phyloP scores from a whole-genome alignment of 2,797 vertebrate species.

The Geotrypetes seraphini region DNA sequence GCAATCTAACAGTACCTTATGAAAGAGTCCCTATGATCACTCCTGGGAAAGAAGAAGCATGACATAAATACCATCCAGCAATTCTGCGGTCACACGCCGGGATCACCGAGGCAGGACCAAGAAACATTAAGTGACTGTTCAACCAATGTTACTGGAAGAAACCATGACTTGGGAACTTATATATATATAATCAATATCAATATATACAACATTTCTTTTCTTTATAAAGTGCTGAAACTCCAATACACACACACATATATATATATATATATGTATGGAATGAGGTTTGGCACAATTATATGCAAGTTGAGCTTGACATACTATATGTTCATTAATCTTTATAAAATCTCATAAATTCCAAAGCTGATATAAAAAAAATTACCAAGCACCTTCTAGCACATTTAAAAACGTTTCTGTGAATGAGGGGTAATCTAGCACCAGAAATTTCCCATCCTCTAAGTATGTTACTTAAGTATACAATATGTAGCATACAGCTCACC shows the following conservation, averaged over 20 bases:
- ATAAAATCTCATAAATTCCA: too few species aligned
- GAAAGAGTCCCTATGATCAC: constrained; percentile 25
- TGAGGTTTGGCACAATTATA: neutral
- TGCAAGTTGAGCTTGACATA: too few species aligned
- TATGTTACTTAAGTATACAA: constrained; percentile 6
- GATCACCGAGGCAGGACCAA: constrained; percentile 73
- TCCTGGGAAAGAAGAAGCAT: constrained; percentile 68
- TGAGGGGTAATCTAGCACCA: constrained; percentile 6
- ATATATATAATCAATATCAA: constrained; percentile 1
- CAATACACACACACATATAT: constrained; percentile 6
- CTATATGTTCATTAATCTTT: too few species aligned
- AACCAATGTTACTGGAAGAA: constrained; percentile 20
- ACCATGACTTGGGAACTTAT: too few species aligned
- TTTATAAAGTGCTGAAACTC: constrained; percentile 42
- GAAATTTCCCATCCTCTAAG: neutral
- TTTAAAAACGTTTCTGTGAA: neutral
- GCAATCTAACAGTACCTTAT: constrained; percentile 35
- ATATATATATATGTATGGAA: neutral
- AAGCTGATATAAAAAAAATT: too few species aligned
- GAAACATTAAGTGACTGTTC: too few species aligned
- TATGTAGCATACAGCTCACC: neutral
- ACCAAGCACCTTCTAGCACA: too few species aligned
- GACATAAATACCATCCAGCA: constrained; percentile 39
- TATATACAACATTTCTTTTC: constrained; percentile 14
- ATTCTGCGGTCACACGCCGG: constrained; percentile 61